Evolutionary conservation across 2,113 vertebrate species (phyloP), one percentile per base, ranked within the genome.

Genomic region (Ceratotherium simum): DNA sequence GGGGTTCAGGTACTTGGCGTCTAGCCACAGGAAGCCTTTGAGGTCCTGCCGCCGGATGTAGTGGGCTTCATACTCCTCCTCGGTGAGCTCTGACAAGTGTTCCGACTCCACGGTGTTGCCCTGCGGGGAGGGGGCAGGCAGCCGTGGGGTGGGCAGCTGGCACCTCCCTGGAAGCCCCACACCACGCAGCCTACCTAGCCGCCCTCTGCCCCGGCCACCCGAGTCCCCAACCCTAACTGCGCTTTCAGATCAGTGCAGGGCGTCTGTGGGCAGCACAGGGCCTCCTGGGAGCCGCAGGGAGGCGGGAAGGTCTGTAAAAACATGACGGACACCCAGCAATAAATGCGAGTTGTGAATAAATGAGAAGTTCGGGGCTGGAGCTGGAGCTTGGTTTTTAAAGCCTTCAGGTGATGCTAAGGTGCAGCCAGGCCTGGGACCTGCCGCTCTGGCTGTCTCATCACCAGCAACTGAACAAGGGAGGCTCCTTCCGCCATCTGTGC

Each of bases 21-120:
- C 99, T 39, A 99, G 98, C 99, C 99, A 99, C 99, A 99, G 99
- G 97, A 99, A 99, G 60, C 99, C 99, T 98, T 99, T 99, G 94
- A 99, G 99, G 98, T 99, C 99, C 98, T 99, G 99, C 94, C 99
- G 99, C 97, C 99, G 99, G 96, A 99, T 99, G 97, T 99, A 99
- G 25, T 99, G 99, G 81, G 99, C 99, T 95, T 99, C 99, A 1
- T 99, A 99, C 33, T 99, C 99, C 93, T 99, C 99, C 97, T 99
- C 99, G 0, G 99, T 99, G 97, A 99, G 99, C 97, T 99, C 99
- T 0, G 99, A 99, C 25, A 99, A 97, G 95, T 99, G 99, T 97
- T 99, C 99, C 0, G 99, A 99, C 98, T 99, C 99, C 10, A 99
- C 97, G 0, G 99, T 99, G 91, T 99, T 99, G 31, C 99, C 99